These are phyloP conservation scores for Melinaea marsaeus DNA, from an alignment of 2,888 invertebrate genomes.

Conservation along the genomic window DNA sequence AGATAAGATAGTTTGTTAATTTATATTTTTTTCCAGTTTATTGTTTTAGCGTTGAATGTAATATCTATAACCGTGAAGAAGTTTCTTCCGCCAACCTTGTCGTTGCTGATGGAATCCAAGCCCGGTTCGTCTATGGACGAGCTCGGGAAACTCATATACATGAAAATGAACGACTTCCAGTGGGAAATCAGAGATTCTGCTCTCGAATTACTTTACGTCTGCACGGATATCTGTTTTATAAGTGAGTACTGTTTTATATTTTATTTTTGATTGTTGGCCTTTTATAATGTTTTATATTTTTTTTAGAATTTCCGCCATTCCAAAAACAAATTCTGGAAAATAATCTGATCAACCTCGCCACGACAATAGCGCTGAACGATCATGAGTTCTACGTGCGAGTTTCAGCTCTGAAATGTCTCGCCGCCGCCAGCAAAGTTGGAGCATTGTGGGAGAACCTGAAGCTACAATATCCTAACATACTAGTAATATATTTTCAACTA, in stretches of 20 bases:
- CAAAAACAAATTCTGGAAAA: constrained; percentile 83
- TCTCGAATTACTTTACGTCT: constrained; percentile 83
- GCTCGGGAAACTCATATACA: constrained; percentile 81
- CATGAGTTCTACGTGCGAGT: constrained; percentile 86
- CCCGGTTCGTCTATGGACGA: constrained; percentile 81
- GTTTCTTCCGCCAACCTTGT: constrained; percentile 87
- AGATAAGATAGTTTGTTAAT: background rate
- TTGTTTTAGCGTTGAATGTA: constrained; percentile 83
- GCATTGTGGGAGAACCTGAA: constrained; percentile 82
- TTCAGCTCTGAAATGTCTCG: constrained; percentile 84
- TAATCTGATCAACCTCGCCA: constrained; percentile 80
- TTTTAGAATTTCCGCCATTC: constrained; percentile 86
- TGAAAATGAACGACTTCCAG: constrained; percentile 82
- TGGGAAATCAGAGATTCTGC: constrained; percentile 91
- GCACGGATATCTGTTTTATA: constrained; percentile 82
- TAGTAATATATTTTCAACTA: constrained; percentile 63
- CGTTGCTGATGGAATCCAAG: constrained; percentile 82
- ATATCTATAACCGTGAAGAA: constrained; percentile 83
- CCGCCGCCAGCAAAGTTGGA: constrained; percentile 81
- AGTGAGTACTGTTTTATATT: constrained; percentile 74
- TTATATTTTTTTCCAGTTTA: constrained; percentile 72
- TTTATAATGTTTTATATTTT: constrained; percentile 14
- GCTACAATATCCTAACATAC: constrained; percentile 74
- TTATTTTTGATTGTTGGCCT: background rate
- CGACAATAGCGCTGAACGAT: constrained; percentile 82